Conservation (phyloP, 2,797 vertebrate genomes). For the Scarus forsteni region DNA sequence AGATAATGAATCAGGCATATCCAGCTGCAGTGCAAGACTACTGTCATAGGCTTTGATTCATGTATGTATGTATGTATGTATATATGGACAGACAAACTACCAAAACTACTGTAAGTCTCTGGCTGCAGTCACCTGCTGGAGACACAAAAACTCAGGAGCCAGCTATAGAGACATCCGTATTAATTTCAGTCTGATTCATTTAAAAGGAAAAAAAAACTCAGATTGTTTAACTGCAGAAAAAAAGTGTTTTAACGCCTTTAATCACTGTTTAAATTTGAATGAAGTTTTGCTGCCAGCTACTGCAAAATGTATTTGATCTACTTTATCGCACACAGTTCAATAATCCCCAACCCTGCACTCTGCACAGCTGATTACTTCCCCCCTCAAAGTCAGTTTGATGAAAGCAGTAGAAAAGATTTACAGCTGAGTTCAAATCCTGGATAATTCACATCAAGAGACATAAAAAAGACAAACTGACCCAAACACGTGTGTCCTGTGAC, state of each 20-base stretch:
- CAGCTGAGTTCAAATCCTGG: background rate
- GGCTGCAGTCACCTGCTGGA: no score
- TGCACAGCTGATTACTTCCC: background rate
- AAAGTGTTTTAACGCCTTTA: background rate
- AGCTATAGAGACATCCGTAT: background rate
- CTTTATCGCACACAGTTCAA: background rate
- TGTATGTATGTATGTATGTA: no score
- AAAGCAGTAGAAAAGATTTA: background rate
- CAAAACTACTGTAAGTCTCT: background rate
- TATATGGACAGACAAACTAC: no score
- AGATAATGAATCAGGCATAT: no score
- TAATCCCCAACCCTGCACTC: background rate
- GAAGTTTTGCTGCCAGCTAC: background rate
- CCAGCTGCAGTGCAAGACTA: no score
- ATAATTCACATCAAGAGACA: background rate
- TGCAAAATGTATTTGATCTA: background rate
- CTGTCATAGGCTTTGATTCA: no score
- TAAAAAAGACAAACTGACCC: conserved; percentile 52
- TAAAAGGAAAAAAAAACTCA: background rate
- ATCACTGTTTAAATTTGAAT: background rate
- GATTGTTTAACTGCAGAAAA: background rate
- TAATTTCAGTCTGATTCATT: background rate
- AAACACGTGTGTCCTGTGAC: conserved; percentile 51
- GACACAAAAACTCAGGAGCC: no score
- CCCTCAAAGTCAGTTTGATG: background rate